These are phyloP conservation scores for Illadopsis cleaveri DNA, from an alignment of 2,113 vertebrate genomes.

Conservation along the genomic window DNA sequence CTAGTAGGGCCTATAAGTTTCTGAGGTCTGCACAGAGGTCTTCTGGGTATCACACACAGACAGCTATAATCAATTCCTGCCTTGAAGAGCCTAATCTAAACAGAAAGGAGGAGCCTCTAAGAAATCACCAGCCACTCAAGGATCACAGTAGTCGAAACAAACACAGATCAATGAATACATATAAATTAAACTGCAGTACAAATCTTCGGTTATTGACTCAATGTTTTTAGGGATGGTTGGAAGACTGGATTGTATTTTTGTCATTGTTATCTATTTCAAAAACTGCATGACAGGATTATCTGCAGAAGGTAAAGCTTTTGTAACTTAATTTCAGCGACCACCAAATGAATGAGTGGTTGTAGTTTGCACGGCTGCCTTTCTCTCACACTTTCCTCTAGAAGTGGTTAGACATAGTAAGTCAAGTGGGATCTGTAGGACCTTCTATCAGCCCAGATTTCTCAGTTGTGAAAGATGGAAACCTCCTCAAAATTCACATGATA, in stretches of 20 bases:
- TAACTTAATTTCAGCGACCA: not conserved
- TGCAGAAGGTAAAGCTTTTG: not conserved
- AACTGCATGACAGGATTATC: not conserved
- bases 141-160: not conserved
- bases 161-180: not conserved
- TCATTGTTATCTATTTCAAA: not conserved
- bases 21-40: not conserved
- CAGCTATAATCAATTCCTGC: not conserved
- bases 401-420: not conserved
- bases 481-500: not conserved
- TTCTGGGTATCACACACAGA: not conserved
- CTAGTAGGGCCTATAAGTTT: not conserved
- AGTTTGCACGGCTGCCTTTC: not conserved
- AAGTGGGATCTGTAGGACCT: not conserved
- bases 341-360: not conserved
- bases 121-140: not conserved
- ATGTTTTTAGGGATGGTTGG: not conserved
- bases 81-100: not conserved
- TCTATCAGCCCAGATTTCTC: not conserved
- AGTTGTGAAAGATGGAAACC: not conserved
- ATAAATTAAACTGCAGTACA: not conserved
- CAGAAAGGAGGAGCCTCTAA: not conserved
- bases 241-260: not conserved
- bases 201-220: not conserved
- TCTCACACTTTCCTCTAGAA: not conserved